These are phyloP conservation scores for Stramonita haemastoma DNA, from an alignment of 2,888 invertebrate genomes.

Conservation along the genomic window DNA sequence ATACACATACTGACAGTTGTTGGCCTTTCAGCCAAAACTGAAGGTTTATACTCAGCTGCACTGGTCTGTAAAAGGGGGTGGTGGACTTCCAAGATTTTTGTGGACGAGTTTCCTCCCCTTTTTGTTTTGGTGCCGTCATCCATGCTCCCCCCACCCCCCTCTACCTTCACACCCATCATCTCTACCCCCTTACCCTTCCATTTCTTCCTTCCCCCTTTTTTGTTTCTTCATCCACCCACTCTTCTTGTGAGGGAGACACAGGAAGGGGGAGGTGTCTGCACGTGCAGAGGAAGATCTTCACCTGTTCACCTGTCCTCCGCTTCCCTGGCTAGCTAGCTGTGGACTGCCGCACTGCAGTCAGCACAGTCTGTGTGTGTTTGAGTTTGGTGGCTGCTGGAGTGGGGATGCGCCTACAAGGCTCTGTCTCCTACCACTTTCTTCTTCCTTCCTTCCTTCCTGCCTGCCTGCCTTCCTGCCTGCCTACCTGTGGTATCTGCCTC, in stretches of 20 bases:
- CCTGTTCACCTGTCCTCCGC: neutral
- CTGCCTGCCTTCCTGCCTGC: neutral
- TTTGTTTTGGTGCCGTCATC: neutral
- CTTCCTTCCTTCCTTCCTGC: neutral
- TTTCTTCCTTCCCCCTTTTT: neutral
- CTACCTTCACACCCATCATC: neutral
- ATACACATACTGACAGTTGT: too few species aligned
- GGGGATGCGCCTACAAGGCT: too few species aligned
- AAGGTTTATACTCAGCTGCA: too few species aligned
- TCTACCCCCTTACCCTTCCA: neutral
- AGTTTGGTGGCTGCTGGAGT: neutral
- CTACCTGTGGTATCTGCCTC: neutral
- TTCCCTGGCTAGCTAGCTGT: neutral
- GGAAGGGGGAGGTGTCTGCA: neutral
- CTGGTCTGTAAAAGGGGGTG: too few species aligned
- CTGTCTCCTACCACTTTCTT: neutral
- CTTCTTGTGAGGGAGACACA: neutral
- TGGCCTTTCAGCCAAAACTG: too few species aligned
- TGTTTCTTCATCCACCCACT: neutral
- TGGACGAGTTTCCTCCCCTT: neutral
- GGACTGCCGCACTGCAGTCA: too few species aligned
- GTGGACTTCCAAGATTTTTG: too few species aligned
- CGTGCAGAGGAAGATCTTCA: neutral
- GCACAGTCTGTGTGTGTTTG: neutral
- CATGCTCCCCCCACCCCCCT: neutral